Evolutionary conservation across 2,797 vertebrate species (phyloP).

Genomic region (Acridotheres tristis): DNA sequence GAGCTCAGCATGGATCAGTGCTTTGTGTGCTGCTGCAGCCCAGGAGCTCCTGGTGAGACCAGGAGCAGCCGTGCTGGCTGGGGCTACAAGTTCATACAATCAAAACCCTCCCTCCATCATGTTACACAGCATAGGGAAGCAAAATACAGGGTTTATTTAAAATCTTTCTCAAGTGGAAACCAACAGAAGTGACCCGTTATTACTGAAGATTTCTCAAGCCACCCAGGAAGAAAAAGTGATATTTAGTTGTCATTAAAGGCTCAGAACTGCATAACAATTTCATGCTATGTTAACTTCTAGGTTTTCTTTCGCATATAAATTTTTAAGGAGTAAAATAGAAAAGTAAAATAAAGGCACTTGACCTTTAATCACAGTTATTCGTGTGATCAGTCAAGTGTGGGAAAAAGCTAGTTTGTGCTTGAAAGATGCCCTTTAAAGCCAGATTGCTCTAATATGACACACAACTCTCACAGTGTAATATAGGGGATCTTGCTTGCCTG

Average conservation of each 20-base stretch:
- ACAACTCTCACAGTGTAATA: constrained; percentile 33
- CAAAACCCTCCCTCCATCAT: background rate
- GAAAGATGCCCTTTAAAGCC: constrained; percentile 75
- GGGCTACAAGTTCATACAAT: background rate
- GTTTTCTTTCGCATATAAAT: constrained; percentile 52
- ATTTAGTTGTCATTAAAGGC: constrained; percentile 57
- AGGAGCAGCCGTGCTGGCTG: rapidly evolving
- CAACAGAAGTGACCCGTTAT: constrained; percentile 6
- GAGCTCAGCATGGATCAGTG: rapidly evolving
- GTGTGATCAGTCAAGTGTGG: constrained; percentile 70
- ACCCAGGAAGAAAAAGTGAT: constrained; percentile 45
- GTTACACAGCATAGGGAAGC: background rate
- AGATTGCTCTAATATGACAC: constrained; percentile 71
- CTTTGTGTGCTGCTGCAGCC: background rate
- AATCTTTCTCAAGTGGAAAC: background rate
- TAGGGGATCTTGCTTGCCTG: constrained; percentile 51
- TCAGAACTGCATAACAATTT: constrained; percentile 75
- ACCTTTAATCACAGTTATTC: constrained; percentile 80
- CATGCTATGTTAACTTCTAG: constrained; percentile 71
- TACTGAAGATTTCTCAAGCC: constrained; percentile 22
- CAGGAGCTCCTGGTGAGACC: background rate
- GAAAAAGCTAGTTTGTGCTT: constrained; percentile 68
- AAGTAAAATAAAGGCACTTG: constrained; percentile 63
- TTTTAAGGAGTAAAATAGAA: constrained; percentile 71
- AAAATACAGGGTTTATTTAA: background rate